Conservation (phyloP, 1,140 invertebrate genomes). For the Hydropsyche tenuis region DNA sequence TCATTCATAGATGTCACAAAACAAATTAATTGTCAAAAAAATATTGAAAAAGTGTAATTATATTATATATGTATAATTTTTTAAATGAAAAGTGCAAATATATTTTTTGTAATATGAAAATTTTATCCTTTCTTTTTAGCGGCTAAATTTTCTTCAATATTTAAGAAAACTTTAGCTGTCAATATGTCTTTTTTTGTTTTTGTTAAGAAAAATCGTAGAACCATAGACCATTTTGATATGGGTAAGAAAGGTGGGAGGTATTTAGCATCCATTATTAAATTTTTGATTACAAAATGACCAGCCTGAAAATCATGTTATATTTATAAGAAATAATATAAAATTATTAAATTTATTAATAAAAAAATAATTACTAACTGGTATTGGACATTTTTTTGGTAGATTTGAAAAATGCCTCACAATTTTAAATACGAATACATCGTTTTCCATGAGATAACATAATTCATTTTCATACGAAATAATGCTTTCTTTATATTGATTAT, state of each 20-base stretch:
- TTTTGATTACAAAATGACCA: slow-evolving; percentile 23
- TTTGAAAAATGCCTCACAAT: slow-evolving; percentile 25
- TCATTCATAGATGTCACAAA: too few species aligned
- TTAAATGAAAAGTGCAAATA: too few species aligned
- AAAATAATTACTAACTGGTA: slow-evolving; percentile 4
- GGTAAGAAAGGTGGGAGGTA: slow-evolving; percentile 30
- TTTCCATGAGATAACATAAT: slow-evolving; percentile 18
- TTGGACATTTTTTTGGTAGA: slow-evolving; percentile 30
- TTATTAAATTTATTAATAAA: background rate
- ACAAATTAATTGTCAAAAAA: too few species aligned
- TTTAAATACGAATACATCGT: slow-evolving; percentile 29
- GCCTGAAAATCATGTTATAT: slow-evolving; percentile 9
- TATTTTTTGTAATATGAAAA: too few species aligned
- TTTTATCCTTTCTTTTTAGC: slow-evolving; percentile 9
- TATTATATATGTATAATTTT: too few species aligned
- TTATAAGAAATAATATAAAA: background rate
- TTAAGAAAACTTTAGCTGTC: slow-evolving; percentile 26
- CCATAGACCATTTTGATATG: slow-evolving; percentile 31
- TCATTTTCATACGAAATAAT: slow-evolving; percentile 32
- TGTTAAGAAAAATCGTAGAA: slow-evolving; percentile 1
- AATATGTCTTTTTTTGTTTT: slow-evolving; percentile 21
- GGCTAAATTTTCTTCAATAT: slow-evolving; percentile 28
- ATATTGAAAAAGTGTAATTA: too few species aligned
- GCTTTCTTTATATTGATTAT: slow-evolving; percentile 36
- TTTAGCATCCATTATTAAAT: slow-evolving; percentile 35